phyloP scores from a whole-genome alignment of 2,888 invertebrate genomes.

The Corbicula japonica region DNA sequence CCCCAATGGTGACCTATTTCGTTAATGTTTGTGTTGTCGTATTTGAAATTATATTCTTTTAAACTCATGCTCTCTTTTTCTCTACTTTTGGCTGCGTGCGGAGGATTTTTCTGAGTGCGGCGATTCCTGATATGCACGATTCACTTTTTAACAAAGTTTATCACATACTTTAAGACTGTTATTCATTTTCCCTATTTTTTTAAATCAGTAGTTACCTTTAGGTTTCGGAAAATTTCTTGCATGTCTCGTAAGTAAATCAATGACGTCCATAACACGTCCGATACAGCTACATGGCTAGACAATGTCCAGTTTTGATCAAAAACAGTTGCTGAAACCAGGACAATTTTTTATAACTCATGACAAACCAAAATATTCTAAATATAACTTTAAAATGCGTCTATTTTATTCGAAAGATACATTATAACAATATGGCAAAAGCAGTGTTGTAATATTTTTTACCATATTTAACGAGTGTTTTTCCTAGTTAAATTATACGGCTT shows the following conservation, averaged over 20 bases:
- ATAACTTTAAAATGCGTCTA: no score
- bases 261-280: constrained; percentile 6
- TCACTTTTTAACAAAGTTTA: neutral
- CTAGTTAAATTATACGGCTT: no score
- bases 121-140: neutral
- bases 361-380: no score
- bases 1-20: no score
- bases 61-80: neutral
- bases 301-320: constrained; percentile 20
- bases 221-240: neutral
- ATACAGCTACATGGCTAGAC: neutral
- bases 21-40: neutral
- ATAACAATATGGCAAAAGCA: no score
- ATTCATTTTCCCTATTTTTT: neutral
- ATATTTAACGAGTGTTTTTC: no score
- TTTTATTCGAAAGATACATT: no score
- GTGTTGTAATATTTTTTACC: no score
- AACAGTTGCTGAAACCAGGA: constrained; percentile 15
- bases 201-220: neutral
- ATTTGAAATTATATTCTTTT: neutral
- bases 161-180: neutral
- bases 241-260: neutral
- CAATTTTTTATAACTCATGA: no score
- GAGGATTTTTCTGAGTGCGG: neutral
- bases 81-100: neutral